A percentile compares a stretch with the other conserved stretches of the same genome.
phyloP scores from a whole-genome alignment of 2,113 vertebrate genomes.

The Stigmatopora nigra region DNA sequence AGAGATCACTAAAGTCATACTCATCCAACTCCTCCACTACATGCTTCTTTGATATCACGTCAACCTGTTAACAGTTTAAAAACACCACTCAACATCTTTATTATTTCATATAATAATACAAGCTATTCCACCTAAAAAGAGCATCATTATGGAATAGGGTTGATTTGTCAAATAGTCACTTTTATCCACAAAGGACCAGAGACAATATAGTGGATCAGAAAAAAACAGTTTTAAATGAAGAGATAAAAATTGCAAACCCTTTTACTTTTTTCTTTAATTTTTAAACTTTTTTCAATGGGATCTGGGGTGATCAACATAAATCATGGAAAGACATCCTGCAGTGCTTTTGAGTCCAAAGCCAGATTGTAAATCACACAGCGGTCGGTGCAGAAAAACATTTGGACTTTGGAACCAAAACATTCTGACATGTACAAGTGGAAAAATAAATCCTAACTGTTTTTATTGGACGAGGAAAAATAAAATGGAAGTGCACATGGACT shows the following conservation, averaged over 20 bases:
- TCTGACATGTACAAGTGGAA: background rate
- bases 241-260: background rate
- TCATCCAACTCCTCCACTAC: slow-evolving; percentile 57
- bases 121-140: too few relatives aligned
- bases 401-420: slow-evolving; percentile 5
- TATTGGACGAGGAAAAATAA: background rate
- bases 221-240: background rate
- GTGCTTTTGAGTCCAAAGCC: slow-evolving; percentile 27
- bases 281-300: background rate
- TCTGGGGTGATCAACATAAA: background rate
- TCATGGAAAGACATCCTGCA: background rate
- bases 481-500: background rate
- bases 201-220: too few relatives aligned
- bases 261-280: background rate
- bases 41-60: slow-evolving; percentile 34
- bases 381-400: slow-evolving; percentile 22
- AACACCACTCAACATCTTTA: too few relatives aligned
- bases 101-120: too few relatives aligned
- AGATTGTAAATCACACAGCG: slow-evolving; percentile 30
- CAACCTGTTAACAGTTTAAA: slow-evolving; percentile 43
- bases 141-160: too few relatives aligned
- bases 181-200: too few relatives aligned
- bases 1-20: slow-evolving; percentile 63
- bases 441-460: background rate
- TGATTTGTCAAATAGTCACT: too few relatives aligned